Percentiles rank a stretch among this genome's conserved stretches.
These are phyloP conservation scores for Drosophila pruinosa DNA, from an alignment of 1,140 invertebrate genomes.

Conservation along the genomic window DNA sequence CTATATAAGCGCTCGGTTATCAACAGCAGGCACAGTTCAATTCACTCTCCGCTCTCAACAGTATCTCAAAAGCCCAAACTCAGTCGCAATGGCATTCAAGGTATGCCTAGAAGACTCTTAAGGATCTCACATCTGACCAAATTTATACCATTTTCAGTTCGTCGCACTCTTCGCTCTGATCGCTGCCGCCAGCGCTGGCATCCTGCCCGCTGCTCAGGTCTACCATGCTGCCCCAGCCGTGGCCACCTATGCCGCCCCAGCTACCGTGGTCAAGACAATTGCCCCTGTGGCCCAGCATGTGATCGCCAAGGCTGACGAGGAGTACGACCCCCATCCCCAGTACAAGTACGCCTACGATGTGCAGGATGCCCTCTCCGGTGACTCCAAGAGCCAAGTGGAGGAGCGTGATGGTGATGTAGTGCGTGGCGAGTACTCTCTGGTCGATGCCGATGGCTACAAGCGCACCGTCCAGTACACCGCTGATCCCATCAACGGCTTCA, in stretches of 20 bases:
- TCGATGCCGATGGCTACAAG: constrained; percentile 86
- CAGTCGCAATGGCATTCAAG: constrained; percentile 70
- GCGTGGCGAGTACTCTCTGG: constrained; percentile 85
- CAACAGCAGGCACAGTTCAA: constrained; percentile 65
- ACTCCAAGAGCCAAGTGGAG: constrained; percentile 86
- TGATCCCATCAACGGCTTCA: constrained; percentile 81
- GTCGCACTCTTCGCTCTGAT: constrained; percentile 71
- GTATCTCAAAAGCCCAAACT: constrained; percentile 25
- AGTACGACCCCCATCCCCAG: constrained; percentile 80
- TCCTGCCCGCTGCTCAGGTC: constrained; percentile 67
- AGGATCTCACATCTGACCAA: neutral
- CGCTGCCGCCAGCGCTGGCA: constrained; percentile 66
- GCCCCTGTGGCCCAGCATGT: constrained; percentile 53
- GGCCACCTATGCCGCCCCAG: constrained; percentile 56
- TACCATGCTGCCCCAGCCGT: constrained; percentile 69
- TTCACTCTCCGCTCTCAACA: constrained; percentile 45
- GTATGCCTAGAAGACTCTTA: constrained; percentile 26
- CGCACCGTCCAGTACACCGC: constrained; percentile 82
- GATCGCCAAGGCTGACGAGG: constrained; percentile 63
- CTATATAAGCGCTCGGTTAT: constrained; percentile 53
- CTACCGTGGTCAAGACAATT: constrained; percentile 52
- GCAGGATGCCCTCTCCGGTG: constrained; percentile 87
- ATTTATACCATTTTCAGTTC: constrained; percentile 32
- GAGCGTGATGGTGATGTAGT: constrained; percentile 86
- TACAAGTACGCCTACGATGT: constrained; percentile 88